phyloP scores from a whole-genome alignment of 2,113 vertebrate genomes.

The Axis porcinus region DNA sequence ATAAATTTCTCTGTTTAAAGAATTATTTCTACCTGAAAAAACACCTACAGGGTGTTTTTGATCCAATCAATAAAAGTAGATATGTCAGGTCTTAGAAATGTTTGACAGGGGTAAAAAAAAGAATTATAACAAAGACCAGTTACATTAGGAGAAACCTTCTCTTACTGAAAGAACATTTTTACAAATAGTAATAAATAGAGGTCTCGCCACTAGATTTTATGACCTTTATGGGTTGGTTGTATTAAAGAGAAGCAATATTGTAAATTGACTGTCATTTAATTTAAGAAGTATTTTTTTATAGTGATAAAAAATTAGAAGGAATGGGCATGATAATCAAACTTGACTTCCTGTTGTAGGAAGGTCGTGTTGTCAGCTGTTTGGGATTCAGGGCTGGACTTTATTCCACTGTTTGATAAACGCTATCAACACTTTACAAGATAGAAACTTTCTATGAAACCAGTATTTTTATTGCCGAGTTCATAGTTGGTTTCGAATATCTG shows the following conservation, averaged over 20 bases:
- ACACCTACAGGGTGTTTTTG: background rate
- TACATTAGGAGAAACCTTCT: background rate
- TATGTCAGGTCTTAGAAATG: constrained; percentile 1
- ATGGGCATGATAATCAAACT: background rate
- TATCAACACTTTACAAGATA: constrained; percentile 40
- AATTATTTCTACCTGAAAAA: constrained; percentile 4
- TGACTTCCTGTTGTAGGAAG: background rate
- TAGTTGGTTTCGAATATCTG: constrained; percentile 3
- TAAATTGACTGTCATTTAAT: background rate
- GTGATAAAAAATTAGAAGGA: background rate
- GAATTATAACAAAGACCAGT: background rate
- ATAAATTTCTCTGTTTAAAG: constrained; percentile 1
- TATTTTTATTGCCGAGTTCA: background rate
- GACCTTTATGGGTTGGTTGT: background rate
- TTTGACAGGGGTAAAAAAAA: constrained; percentile 4
- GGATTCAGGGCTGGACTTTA: background rate
- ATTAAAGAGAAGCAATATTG: background rate
- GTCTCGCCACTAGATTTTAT: background rate
- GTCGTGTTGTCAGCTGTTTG: background rate
- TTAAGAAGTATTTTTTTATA: background rate
- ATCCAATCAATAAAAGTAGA: background rate
- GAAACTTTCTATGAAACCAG: constrained; percentile 22
- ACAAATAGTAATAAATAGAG: background rate
- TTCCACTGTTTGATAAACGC: background rate
- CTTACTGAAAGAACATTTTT: constrained; percentile 20